phyloP scores from a whole-genome alignment of 2,797 vertebrate species.

The Lycodopsis pacificus region DNA sequence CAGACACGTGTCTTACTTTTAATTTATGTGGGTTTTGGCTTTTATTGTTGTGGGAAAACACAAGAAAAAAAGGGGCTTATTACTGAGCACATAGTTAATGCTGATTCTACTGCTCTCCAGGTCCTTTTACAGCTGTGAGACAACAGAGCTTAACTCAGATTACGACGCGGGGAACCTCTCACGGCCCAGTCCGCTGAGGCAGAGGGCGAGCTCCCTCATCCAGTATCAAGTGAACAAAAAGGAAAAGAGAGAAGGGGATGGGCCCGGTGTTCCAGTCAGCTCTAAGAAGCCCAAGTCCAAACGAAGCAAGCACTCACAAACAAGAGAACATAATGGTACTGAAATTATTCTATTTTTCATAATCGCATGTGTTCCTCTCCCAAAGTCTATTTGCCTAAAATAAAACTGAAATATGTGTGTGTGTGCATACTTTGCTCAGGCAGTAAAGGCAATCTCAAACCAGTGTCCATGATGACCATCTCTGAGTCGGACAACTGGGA shows the following conservation, averaged over 20 bases:
- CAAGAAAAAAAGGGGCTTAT: neutral
- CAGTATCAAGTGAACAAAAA: conserved; percentile 54
- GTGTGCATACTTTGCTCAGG: conserved; percentile 53
- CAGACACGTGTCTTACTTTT: neutral
- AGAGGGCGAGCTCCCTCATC: conserved; percentile 33
- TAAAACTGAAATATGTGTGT: neutral
- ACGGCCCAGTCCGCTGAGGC: conserved; percentile 40
- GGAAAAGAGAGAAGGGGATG: conserved; percentile 48
- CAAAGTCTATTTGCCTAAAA: neutral
- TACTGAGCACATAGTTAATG: neutral
- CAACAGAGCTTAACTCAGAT: conserved; percentile 46
- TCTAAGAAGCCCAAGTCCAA: conserved; percentile 69
- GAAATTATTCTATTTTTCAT: neutral
- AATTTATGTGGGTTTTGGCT: neutral
- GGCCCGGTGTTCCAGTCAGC: conserved; percentile 12
- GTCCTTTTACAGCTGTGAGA: conserved; percentile 83
- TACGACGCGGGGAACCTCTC: conserved; percentile 15
- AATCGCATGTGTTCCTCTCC: neutral
- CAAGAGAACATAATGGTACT: conserved; percentile 75
- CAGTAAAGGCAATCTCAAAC: conserved; percentile 66
- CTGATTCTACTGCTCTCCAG: conserved; percentile 48
- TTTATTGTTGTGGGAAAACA: neutral
- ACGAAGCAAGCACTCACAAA: conserved; percentile 52
- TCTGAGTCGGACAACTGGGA: conserved; percentile 86
- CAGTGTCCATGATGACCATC: conserved; percentile 83